Percentiles rank a stretch among this genome's conserved stretches.
These are phyloP conservation scores for Coptotermes formosanus DNA, from an alignment of 1,140 invertebrate genomes.

Conservation along the genomic window DNA sequence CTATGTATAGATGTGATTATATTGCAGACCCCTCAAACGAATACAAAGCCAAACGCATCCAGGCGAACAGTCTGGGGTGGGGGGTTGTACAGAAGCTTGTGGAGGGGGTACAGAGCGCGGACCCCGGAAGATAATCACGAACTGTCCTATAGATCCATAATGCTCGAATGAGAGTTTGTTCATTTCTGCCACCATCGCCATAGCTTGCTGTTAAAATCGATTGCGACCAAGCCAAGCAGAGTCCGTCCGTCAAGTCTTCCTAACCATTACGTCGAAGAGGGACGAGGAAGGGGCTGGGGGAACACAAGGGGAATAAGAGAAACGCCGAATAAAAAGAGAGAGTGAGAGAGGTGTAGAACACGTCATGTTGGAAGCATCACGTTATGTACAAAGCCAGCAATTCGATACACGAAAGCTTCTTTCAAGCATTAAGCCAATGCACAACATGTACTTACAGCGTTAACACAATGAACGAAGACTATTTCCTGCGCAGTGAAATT, in stretches of 20 bases:
- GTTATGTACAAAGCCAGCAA: background rate
- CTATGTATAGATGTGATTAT: constrained; percentile 8
- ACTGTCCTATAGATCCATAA: constrained; percentile 12
- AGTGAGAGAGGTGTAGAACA: background rate
- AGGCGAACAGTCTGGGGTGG: background rate
- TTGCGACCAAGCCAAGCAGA: background rate
- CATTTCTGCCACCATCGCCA: constrained; percentile 8
- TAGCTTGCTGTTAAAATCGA: constrained; percentile 6
- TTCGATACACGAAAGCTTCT: background rate
- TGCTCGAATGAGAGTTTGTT: constrained; percentile 6
- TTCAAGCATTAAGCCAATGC: background rate
- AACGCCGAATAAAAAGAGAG: background rate
- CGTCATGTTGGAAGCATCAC: constrained; percentile 4
- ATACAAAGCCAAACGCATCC: background rate
- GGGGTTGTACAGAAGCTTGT: background rate
- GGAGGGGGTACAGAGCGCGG: background rate
- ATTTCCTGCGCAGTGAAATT: too few species aligned
- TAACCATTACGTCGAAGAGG: background rate
- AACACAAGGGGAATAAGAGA: background rate
- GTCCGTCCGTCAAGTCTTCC: background rate
- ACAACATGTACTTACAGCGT: background rate
- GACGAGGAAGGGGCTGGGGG: too few species aligned
- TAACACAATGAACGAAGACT: too few species aligned
- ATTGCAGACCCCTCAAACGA: constrained; percentile 9
- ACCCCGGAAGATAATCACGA: background rate